These are phyloP conservation scores for Siphamia tubifer DNA, from an alignment of 2,113 vertebrate species.

Conservation along the genomic window DNA sequence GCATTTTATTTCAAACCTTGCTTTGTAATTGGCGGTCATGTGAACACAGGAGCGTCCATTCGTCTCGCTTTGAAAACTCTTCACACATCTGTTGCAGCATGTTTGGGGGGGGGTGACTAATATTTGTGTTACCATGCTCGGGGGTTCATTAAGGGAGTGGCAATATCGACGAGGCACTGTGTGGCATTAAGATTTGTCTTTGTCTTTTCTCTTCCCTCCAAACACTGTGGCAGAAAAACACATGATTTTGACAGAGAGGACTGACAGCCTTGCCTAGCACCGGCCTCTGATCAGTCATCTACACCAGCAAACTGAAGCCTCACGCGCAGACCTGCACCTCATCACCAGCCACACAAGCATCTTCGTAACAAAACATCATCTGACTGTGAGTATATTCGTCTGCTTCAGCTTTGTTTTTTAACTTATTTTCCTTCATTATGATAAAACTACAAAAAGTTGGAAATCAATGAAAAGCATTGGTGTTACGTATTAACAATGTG, in stretches of 20 bases:
- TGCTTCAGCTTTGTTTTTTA: background rate
- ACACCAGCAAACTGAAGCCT: conserved; percentile 88
- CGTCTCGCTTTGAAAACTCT: conserved; percentile 59
- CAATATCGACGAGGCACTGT: conserved; percentile 63
- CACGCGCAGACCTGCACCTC: conserved; percentile 77
- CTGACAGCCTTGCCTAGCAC: conserved; percentile 94
- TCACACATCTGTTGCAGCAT: conserved; percentile 75
- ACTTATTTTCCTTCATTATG: background rate
- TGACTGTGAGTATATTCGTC: conserved; percentile 90
- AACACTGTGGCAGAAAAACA: conserved; percentile 70
- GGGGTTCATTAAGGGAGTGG: conserved; percentile 75
- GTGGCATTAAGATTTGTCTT: conserved; percentile 75
- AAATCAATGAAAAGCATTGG: background rate
- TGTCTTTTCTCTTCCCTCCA: conserved; percentile 48
- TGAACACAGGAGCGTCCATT: conserved; percentile 44
- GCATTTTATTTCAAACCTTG: conserved; percentile 57
- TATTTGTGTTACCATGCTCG: conserved; percentile 53
- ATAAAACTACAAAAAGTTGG: background rate
- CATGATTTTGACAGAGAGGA: conserved; percentile 91
- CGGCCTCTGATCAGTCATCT: conserved; percentile 91
- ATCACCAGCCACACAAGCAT: conserved; percentile 88
- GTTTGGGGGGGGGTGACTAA: conserved; percentile 51
- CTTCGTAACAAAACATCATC: conserved; percentile 91
- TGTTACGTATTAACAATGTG: background rate
- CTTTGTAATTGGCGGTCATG: conserved; percentile 57